Percentiles rank a stretch among this genome's conserved stretches.
phyloP scores from a whole-genome alignment of 2,113 vertebrate genomes.

The Pipra filicauda region DNA sequence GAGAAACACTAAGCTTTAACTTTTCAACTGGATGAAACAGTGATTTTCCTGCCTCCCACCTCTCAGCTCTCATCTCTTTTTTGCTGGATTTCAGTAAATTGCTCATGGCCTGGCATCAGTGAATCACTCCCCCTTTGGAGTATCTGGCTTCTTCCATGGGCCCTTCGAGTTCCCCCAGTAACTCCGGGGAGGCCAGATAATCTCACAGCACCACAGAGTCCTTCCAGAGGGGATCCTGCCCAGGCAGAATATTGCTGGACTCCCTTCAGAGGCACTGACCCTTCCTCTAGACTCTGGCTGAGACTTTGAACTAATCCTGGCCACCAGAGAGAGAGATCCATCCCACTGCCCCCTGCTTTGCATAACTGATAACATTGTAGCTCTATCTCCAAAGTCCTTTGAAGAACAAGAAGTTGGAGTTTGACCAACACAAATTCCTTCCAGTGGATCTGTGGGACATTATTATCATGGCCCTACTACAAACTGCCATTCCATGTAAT shows the following conservation, averaged over 20 bases:
- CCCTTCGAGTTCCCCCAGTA: not conserved
- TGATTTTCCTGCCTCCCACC: constrained; percentile 13
- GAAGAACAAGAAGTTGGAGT: not conserved
- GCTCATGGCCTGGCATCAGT: not conserved
- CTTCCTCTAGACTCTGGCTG: not conserved
- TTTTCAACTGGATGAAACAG: not conserved
- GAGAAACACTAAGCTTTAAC: constrained; percentile 23
- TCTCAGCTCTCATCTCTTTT: not conserved
- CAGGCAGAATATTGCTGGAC: not conserved
- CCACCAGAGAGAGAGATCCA: not conserved
- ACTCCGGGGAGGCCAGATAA: not conserved
- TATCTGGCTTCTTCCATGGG: not conserved
- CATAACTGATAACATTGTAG: not conserved
- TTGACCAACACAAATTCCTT: not conserved
- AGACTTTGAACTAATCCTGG: not conserved
- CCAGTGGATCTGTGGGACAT: not conserved
- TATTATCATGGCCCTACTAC: not conserved
- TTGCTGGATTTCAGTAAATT: not conserved
- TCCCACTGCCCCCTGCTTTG: rapidly evolving
- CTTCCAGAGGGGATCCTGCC: not conserved
- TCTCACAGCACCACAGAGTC: not conserved
- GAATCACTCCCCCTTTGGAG: not conserved
- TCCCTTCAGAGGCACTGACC: not conserved
- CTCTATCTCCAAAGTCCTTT: not conserved
- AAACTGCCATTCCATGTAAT: not conserved